A percentile compares a stretch with the other conserved stretches of the same genome.
Evolutionary conservation across 2,113 vertebrate genomes (phyloP).

Genomic region (Lepisosteus osseus): DNA sequence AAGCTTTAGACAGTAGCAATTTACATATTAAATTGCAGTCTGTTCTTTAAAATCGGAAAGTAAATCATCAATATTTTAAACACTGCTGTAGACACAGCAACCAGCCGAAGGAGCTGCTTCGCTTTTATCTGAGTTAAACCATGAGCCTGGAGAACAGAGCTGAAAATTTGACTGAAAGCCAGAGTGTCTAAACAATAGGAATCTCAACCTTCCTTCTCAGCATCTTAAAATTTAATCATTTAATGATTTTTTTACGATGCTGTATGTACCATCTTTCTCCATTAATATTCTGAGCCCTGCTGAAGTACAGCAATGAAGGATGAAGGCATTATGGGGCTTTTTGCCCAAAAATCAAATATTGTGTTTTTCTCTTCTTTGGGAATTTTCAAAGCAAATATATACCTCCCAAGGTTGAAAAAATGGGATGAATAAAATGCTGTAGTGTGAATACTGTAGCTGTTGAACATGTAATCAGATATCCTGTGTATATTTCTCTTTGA

Average conservation of each 20-base stretch:
- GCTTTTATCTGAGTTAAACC: constrained; percentile 8
- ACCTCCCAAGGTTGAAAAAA: no score
- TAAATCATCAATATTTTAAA: not conserved
- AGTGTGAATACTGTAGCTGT: no score
- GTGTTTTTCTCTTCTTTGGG: no score
- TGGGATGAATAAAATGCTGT: constrained; percentile 1
- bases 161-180: constrained; percentile 9
- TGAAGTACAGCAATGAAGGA: not conserved
- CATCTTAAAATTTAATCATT: constrained; percentile 29
- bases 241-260: constrained; percentile 20
- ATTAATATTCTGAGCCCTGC: constrained; percentile 25
- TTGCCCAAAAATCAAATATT: no score
- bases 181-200: constrained; percentile 12
- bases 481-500: no score
- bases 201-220: constrained; percentile 20
- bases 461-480: no score
- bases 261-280: constrained; percentile 8
- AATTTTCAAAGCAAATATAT: no score
- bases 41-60: not conserved
- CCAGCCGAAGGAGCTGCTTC: not conserved
- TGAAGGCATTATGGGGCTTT: not conserved
- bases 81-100: not conserved
- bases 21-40: no score
- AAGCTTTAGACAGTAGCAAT: no score
- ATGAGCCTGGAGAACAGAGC: constrained; percentile 3